Conservation (phyloP, 2,113 vertebrate species). For the Xyrauchen texanus region DNA sequence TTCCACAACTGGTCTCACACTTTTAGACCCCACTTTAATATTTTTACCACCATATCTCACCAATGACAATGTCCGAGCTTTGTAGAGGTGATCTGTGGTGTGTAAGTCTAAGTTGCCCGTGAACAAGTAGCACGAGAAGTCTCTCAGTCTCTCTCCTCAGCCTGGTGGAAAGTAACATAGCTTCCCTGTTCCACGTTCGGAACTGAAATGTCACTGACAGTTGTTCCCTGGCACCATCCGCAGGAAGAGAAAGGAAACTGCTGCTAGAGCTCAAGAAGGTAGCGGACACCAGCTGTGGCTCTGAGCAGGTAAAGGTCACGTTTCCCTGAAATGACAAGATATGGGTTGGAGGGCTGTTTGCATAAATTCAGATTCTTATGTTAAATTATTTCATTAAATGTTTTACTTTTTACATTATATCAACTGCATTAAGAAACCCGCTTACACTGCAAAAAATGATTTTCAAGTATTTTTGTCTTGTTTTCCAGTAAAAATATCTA, state of each 20-base stretch:
- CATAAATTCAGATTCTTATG: too few relatives aligned
- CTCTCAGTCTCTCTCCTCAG: conserved; percentile 72
- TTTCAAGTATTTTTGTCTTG: too few relatives aligned
- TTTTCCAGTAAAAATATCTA: too few relatives aligned
- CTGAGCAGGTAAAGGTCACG: conserved; percentile 83
- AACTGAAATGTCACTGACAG: conserved; percentile 83
- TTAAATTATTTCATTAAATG: too few relatives aligned
- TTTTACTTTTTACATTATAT: too few relatives aligned
- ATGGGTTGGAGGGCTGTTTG: not conserved
- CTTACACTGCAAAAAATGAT: too few relatives aligned
- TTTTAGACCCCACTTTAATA: too few relatives aligned
- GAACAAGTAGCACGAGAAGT: conserved; percentile 74
- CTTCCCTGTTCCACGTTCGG: conserved; percentile 82
- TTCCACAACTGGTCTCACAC: too few relatives aligned
- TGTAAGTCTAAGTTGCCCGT: conserved; percentile 69
- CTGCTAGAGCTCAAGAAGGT: conserved; percentile 75
- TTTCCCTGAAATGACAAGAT: conserved; percentile 76
- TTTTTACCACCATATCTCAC: conserved; percentile 61
- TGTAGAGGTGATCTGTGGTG: conserved; percentile 70
- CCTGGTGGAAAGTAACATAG: conserved; percentile 76
- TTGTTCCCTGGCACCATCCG: conserved; percentile 70
- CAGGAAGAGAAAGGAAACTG: conserved; percentile 77
- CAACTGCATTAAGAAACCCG: too few relatives aligned
- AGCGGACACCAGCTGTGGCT: conserved; percentile 77
- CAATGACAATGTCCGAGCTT: conserved; percentile 74